These are phyloP conservation scores for Pocillopora grandis DNA, from an alignment of 92 coral and sea anemone species.

Conservation along the genomic window DNA sequence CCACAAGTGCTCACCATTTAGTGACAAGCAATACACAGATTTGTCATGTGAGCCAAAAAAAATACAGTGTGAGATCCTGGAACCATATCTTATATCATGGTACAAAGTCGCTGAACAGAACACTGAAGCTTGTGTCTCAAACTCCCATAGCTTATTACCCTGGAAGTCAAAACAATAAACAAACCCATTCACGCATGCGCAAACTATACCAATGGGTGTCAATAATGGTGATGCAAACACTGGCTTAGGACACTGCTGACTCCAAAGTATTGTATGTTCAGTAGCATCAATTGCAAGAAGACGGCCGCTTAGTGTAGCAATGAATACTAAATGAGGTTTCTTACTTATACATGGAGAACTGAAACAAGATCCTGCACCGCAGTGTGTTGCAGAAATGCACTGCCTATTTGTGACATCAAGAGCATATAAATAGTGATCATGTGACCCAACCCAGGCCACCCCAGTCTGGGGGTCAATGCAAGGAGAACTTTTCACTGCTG, in stretches of 20 bases:
- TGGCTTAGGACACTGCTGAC: slow-evolving; percentile 78
- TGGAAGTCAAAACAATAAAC: slow-evolving; percentile 64
- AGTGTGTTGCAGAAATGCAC: slow-evolving; percentile 62
- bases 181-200: slow-evolving; percentile 80
- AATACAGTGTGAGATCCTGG: slow-evolving; percentile 5
- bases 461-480: slow-evolving; percentile 84
- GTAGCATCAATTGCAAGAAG: slow-evolving; percentile 63
- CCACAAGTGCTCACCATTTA: slow-evolving; percentile 69
- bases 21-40: slow-evolving; percentile 69
- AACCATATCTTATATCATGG: neutral
- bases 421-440: slow-evolving; percentile 80
- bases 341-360: slow-evolving; percentile 78
- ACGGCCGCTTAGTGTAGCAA: slow-evolving; percentile 75
- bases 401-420: slow-evolving; percentile 61
- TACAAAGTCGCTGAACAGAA: slow-evolving; percentile 72
- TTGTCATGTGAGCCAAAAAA: slow-evolving; percentile 83
- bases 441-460: slow-evolving; percentile 94
- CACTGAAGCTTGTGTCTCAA: slow-evolving; percentile 52
- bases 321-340: slow-evolving; percentile 68
- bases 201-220: slow-evolving; percentile 57
- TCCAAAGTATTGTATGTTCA: slow-evolving; percentile 63
- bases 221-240: slow-evolving; percentile 84
- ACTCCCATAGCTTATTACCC: slow-evolving; percentile 72
- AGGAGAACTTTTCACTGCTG: slow-evolving; percentile 90
- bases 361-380: slow-evolving; percentile 87